Percentiles rank a stretch among this genome's conserved stretches.
Evolutionary conservation across 2,113 vertebrate species (phyloP).

Genomic region (Oryzias javanicus): DNA sequence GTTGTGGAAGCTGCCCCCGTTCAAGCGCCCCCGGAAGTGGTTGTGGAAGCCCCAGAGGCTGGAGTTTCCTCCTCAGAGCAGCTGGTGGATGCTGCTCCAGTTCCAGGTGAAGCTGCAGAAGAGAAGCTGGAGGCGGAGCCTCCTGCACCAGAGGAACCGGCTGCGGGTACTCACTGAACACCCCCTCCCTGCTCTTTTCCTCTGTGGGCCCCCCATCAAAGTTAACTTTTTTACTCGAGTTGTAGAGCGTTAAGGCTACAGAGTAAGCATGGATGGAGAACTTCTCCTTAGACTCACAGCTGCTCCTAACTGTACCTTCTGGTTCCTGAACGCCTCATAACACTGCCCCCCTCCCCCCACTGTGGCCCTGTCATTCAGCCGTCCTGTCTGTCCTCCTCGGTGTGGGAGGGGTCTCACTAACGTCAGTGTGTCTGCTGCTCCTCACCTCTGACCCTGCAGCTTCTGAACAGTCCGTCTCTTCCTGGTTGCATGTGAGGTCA

Average conservation of each 20-base stretch:
- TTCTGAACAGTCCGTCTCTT: too few relatives aligned
- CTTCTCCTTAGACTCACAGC: too few relatives aligned
- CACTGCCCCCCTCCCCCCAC: too few relatives aligned
- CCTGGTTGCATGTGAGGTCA: too few relatives aligned
- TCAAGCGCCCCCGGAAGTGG: not conserved
- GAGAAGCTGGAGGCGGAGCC: constrained; percentile 47
- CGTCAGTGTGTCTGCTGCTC: too few relatives aligned
- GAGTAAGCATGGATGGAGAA: constrained; percentile 31
- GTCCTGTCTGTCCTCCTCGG: too few relatives aligned
- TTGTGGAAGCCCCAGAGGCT: constrained; percentile 8
- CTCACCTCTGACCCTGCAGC: too few relatives aligned
- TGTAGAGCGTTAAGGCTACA: not conserved
- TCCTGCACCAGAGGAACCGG: constrained; percentile 49
- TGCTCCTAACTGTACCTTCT: too few relatives aligned
- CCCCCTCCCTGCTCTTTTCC: constrained; percentile 38
- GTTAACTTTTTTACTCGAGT: constrained; percentile 4
- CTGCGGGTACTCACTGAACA: constrained; percentile 67
- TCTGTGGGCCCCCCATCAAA: constrained; percentile 44
- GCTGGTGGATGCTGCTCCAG: constrained; percentile 42
- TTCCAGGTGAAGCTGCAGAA: constrained; percentile 47
- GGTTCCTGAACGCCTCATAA: too few relatives aligned
- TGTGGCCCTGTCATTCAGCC: too few relatives aligned
- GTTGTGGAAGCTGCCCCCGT: not conserved
- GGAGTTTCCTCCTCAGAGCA: constrained; percentile 35
- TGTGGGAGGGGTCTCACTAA: too few relatives aligned